Conservation (phyloP, 2,113 vertebrate species). For the Sturnus vulgaris region DNA sequence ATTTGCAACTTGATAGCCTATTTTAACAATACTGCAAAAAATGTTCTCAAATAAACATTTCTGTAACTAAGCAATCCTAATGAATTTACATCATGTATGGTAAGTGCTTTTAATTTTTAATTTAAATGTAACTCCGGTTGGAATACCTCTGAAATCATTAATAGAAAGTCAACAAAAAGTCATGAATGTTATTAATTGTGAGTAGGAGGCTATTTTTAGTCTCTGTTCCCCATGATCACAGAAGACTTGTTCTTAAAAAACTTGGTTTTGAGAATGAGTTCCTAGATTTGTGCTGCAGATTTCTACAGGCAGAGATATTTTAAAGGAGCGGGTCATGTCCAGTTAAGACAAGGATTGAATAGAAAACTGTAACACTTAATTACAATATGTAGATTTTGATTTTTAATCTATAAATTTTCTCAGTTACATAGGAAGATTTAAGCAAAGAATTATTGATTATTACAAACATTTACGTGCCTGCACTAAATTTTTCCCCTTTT, state of each 20-base stretch:
- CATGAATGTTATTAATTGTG: constrained; percentile 19
- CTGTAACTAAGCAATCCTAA: neutral
- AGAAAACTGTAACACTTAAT: neutral
- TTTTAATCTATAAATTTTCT: neutral
- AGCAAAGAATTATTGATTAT: neutral
- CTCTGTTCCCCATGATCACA: neutral
- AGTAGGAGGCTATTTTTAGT: neutral
- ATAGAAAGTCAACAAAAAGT: neutral
- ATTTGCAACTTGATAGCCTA: constrained; percentile 3
- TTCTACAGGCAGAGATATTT: neutral
- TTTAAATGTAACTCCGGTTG: neutral
- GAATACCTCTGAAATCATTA: constrained; percentile 16
- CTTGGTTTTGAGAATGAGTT: neutral
- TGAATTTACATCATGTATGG: neutral
- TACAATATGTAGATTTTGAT: neutral
- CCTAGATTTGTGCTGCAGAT: neutral
- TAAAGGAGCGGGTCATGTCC: neutral
- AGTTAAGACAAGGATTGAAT: neutral
- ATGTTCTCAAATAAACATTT: constrained; percentile 9
- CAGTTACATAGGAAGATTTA: neutral
- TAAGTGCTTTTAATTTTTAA: constrained; percentile 32
- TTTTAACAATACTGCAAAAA: neutral
- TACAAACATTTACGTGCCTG: neutral
- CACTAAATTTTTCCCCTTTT: neutral
- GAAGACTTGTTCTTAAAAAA: neutral